Evolutionary conservation across 2,888 invertebrate genomes (phyloP).

Genomic region (Chironomus riparius): DNA sequence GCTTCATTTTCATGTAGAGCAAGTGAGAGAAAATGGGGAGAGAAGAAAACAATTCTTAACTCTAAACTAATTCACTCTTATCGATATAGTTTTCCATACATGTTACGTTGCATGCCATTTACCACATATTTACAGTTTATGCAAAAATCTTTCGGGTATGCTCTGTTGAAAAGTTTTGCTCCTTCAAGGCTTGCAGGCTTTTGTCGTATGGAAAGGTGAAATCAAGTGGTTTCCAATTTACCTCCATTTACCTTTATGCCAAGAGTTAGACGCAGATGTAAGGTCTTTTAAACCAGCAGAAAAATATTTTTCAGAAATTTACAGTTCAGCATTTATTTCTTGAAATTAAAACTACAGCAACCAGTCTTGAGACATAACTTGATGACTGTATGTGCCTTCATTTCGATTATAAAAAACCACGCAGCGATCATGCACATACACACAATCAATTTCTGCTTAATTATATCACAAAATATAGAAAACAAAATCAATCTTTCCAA

Average conservation of each 20-base stretch:
- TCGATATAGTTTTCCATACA: not conserved
- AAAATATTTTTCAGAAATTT: too few relatives aligned
- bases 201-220: too few relatives aligned
- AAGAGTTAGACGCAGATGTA: too few relatives aligned
- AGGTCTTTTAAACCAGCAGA: too few relatives aligned
- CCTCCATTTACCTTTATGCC: too few relatives aligned
- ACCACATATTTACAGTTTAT: not conserved
- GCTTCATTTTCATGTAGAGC: slow-evolving; percentile 10
- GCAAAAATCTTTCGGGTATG: not conserved
- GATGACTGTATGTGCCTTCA: not conserved
- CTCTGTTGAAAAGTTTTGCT: too few relatives aligned
- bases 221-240: too few relatives aligned
- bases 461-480: slow-evolving; percentile 12
- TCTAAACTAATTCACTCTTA: not conserved
- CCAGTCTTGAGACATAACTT: not conserved
- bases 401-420: slow-evolving; percentile 7
- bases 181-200: too few relatives aligned
- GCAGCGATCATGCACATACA: slow-evolving; percentile 5
- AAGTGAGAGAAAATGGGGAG: not conserved
- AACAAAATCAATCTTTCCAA: not conserved
- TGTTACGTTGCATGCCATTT: not conserved
- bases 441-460: slow-evolving; percentile 15
- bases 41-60: not conserved
- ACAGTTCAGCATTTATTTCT: not conserved
- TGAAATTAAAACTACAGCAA: too few relatives aligned